Evolutionary conservation across 2,113 vertebrate species (phyloP).

Genomic region (Conger conger): DNA sequence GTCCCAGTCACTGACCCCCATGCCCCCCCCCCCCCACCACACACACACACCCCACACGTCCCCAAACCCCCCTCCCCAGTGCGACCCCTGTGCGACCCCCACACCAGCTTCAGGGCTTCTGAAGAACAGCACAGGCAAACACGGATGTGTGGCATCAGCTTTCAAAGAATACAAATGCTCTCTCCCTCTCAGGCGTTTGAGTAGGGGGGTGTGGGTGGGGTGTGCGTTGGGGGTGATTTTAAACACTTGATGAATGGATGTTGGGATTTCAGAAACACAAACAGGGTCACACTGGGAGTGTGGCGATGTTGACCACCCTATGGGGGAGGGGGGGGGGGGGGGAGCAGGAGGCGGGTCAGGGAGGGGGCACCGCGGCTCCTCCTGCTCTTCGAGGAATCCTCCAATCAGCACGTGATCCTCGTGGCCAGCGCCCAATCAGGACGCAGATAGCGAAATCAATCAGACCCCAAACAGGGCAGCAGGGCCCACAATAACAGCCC

Average conservation of each 20-base stretch:
- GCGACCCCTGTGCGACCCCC: not conserved
- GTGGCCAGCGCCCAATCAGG: not conserved
- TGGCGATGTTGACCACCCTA: not conserved
- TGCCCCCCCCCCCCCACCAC: no score
- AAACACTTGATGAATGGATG: not conserved
- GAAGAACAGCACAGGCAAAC: not conserved
- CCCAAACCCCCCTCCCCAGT: not conserved
- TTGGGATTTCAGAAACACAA: not conserved
- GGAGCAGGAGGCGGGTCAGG: not conserved
- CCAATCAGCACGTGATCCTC: not conserved
- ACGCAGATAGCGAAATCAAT: not conserved
- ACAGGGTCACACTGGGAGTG: not conserved
- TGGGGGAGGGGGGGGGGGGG: no score
- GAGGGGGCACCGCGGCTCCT: not conserved
- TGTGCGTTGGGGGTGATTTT: not conserved
- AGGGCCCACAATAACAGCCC: not conserved
- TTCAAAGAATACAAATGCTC: slow-evolving; percentile 46
- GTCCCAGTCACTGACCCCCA: not conserved
- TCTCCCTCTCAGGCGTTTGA: not conserved
- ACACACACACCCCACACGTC: not conserved
- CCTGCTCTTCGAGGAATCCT: not conserved
- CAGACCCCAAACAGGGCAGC: not conserved
- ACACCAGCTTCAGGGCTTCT: not conserved
- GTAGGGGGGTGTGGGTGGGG: not conserved
- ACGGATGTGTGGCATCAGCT: slow-evolving; percentile 37